Evolutionary conservation across 2,888 invertebrate genomes (phyloP), one percentile per base, ranked within the genome.

Genomic region (Acanthoscelides obtectus): DNA sequence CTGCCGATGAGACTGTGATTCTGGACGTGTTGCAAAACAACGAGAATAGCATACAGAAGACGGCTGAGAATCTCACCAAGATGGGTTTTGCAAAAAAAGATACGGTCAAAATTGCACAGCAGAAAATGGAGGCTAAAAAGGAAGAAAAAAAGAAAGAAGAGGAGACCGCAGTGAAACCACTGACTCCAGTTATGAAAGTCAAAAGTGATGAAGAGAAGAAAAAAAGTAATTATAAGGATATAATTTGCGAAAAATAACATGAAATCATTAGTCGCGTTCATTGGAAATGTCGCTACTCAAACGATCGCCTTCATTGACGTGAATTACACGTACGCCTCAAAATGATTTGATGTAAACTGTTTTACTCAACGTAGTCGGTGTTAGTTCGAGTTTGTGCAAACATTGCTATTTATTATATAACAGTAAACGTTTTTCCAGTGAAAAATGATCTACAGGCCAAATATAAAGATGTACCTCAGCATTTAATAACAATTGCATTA

Each of bases 21-120:
- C 87, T 96, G 70, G 96, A 97, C 80, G 88, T 95, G 66, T 86
- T 96, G 69, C 92, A 93, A 69, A 94, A 92, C 84, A 92, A 94
- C 79, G 96, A 97, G 80, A 96, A 96, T 84, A 96, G 96, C 85
- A 96, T 97, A 6, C 94, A 95, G 83, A 94, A 92, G 79, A 94
- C 96, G 0, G 93, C 95, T 12, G 95, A 96, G 79, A 91, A 91
- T 76, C 87, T 97, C 17, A 87, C 92, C 64, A 88, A 90, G 8
- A 90, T 95, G 90, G 97, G 97, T 0, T 96, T 94, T 83, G 88
- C 87, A n/a, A 94, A 93, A 82, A 91, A 92, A 74, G 94, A 94
- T 77, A 90, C 90, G 22, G 78, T 81, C 64, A 89, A 88, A 82
- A 83, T 87, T 19, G 85, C 86, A 45, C 85, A 87, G 74, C 87